These are phyloP conservation scores for Drosophila ananassae DNA, from an alignment of 1,140 invertebrate genomes.

Conservation along the genomic window DNA sequence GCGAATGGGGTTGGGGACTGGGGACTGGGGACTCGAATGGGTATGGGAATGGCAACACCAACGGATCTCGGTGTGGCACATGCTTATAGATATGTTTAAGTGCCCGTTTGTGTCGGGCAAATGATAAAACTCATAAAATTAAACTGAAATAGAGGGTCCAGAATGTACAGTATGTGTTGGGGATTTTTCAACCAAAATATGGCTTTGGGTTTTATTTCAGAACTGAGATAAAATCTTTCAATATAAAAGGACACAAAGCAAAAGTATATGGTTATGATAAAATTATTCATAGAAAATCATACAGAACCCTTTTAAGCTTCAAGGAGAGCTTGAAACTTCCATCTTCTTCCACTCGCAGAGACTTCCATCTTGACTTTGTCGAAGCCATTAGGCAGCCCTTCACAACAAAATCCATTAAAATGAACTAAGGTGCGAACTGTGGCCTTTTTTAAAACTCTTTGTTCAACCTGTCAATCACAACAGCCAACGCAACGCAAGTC, in stretches of 20 bases:
- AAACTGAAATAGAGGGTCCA: slow-evolving; percentile 24
- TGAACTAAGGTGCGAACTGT: slow-evolving; percentile 16
- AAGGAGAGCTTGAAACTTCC: no score
- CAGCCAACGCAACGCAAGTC: slow-evolving; percentile 21
- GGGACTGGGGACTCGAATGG: slow-evolving; percentile 21
- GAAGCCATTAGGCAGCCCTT: slow-evolving; percentile 14
- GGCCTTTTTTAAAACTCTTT: slow-evolving; percentile 18
- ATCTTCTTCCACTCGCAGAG: no score
- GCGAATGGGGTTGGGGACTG: slow-evolving; percentile 24
- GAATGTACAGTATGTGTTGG: neutral
- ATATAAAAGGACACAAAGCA: no score
- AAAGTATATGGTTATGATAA: no score
- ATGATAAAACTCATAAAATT: slow-evolving; percentile 65
- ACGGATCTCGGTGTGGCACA: slow-evolving; percentile 33
- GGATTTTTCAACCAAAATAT: neutral
- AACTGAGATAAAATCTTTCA: neutral
- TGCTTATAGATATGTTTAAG: slow-evolving; percentile 50
- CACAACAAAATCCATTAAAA: slow-evolving; percentile 22
- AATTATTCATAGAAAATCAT: no score
- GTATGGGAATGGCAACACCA: slow-evolving; percentile 18
- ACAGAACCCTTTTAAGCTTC: no score
- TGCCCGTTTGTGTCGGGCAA: slow-evolving; percentile 56
- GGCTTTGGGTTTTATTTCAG: neutral
- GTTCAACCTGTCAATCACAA: slow-evolving; percentile 50
- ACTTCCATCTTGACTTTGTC: neutral